Evolutionary conservation across 2,113 vertebrate species (phyloP).

Genomic region (Passer domesticus): DNA sequence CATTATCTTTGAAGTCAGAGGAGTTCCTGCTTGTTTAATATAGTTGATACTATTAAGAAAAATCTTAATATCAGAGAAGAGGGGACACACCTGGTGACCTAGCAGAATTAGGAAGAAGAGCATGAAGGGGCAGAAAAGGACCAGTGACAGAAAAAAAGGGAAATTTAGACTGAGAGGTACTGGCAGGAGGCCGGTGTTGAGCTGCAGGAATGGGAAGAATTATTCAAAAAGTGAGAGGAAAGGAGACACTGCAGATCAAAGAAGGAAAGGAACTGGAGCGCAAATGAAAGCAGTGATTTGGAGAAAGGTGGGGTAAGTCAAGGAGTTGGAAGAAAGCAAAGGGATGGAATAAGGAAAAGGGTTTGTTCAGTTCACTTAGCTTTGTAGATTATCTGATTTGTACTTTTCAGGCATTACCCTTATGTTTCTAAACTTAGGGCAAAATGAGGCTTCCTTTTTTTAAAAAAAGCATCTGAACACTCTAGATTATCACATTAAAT

Average conservation of each 20-base stretch:
- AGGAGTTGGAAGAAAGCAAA: neutral
- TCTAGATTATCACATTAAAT: neutral
- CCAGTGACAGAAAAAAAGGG: neutral
- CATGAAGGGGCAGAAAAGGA: neutral
- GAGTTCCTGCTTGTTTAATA: neutral
- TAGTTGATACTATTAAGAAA: neutral
- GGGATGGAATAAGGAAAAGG: neutral
- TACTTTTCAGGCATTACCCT: neutral
- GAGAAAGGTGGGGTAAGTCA: neutral
- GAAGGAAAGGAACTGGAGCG: neutral
- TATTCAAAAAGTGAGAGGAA: neutral
- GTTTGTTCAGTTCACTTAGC: neutral
- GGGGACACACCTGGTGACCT: neutral
- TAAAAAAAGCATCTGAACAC: neutral
- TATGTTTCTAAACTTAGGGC: neutral
- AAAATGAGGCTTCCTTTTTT: neutral
- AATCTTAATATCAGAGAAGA: neutral
- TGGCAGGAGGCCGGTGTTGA: neutral
- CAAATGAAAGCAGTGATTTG: neutral
- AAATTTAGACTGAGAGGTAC: neutral
- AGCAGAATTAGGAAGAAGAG: neutral
- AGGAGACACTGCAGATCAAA: neutral
- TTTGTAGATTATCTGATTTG: neutral
- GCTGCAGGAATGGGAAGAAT: neutral
- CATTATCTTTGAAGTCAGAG: neutral